Evolutionary conservation across 2,113 vertebrate genomes (phyloP).

Genomic region (Sardina pilchardus): DNA sequence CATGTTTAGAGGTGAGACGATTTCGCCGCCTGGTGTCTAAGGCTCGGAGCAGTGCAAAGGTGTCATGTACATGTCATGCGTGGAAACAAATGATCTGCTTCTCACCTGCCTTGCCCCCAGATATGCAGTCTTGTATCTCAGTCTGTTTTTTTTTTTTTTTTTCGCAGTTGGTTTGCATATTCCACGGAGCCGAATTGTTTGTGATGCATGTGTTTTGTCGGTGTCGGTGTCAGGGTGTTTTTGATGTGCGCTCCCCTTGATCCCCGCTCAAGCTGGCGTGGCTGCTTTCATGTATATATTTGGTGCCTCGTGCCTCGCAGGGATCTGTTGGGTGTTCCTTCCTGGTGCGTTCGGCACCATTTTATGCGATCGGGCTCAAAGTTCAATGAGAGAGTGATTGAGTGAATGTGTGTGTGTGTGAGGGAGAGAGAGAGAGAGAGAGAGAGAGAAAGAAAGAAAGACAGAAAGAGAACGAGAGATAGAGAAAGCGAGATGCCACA

Average conservation of each 20-base stretch:
- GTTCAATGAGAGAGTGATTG: not conserved
- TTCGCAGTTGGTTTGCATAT: not conserved
- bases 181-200: not conserved
- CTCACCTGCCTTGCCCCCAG: not conserved
- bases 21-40: not conserved
- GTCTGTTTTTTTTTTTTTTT: not conserved
- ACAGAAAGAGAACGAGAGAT: not conserved
- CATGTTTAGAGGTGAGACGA: not conserved
- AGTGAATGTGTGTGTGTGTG: too few species aligned
- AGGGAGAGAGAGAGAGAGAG: not conserved
- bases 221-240: not conserved
- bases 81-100: not conserved
- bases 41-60: not conserved
- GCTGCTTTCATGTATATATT: constrained; percentile 15
- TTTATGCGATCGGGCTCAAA: not conserved
- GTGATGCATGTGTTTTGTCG: not conserved
- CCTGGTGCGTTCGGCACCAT: not conserved
- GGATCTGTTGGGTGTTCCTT: not conserved
- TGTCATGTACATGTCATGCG: not conserved
- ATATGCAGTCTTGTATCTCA: not conserved
- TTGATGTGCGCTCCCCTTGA: not conserved
- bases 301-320: constrained; percentile 34
- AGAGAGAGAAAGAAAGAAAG: not conserved
- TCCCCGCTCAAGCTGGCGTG: not conserved
- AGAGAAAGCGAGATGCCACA: not conserved